Percentiles rank a stretch among this genome's conserved stretches.
These are phyloP conservation scores for Microcebus jonahi DNA, from an alignment of 2,113 vertebrate genomes.

Conservation along the genomic window DNA sequence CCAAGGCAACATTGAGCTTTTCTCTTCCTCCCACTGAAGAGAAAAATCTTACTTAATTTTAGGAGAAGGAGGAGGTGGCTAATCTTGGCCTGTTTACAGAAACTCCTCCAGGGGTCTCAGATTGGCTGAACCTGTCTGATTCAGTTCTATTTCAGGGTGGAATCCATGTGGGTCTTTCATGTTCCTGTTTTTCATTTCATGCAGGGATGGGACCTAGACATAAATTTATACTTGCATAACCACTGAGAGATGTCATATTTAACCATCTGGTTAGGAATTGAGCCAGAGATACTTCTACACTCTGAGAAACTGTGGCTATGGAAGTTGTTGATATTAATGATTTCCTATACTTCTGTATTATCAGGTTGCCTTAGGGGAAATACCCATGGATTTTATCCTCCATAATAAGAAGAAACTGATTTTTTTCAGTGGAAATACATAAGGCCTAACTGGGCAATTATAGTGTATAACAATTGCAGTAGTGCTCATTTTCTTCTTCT, in stretches of 20 bases:
- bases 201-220: background rate
- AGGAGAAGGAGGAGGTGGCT: constrained; percentile 21
- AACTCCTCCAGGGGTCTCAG: constrained; percentile 31
- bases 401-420: background rate
- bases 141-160: constrained; percentile 52
- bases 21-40: constrained; percentile 72
- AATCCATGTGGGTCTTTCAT: constrained; percentile 28
- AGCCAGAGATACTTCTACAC: background rate
- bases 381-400: background rate
- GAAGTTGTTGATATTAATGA: background rate
- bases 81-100: constrained; percentile 63
- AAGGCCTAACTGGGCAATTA: background rate
- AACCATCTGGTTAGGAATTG: background rate
- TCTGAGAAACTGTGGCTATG: background rate
- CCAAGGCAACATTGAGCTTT: constrained; percentile 56
- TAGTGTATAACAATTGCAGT: background rate
- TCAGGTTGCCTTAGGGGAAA: background rate
- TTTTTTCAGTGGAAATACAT: background rate
- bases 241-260: constrained; percentile 9
- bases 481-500: background rate
- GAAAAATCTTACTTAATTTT: constrained; percentile 59
- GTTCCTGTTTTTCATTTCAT: constrained; percentile 50
- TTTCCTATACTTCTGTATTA: background rate
- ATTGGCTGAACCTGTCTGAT: background rate
- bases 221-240: background rate